These are phyloP conservation scores for Channa maculata DNA, from an alignment of 2,113 vertebrate species.

Conservation along the genomic window DNA sequence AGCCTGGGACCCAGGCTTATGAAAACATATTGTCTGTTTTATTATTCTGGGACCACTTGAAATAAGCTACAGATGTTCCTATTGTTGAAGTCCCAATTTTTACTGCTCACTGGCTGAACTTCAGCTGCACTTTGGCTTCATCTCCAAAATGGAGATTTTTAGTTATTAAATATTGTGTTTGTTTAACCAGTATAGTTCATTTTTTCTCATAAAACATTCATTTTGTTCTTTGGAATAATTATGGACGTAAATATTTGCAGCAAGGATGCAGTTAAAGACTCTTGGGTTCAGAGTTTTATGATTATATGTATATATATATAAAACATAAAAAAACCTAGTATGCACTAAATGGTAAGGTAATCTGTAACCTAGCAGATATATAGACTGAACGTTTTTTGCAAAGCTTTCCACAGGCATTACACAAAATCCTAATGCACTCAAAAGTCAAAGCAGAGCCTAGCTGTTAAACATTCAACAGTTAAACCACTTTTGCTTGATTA, in stretches of 20 bases:
- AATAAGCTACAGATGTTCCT: slow-evolving; percentile 59
- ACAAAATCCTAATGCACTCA: no score
- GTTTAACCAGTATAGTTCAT: not conserved
- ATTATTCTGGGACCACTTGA: slow-evolving; percentile 54
- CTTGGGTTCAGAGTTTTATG: no score
- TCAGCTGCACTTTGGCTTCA: slow-evolving; percentile 20
- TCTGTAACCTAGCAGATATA: no score
- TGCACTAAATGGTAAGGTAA: no score
- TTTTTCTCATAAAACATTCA: not conserved
- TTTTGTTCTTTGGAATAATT: not conserved
- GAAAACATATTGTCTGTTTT: slow-evolving; percentile 66
- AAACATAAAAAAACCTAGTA: not conserved
- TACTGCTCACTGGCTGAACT: slow-evolving; percentile 34
- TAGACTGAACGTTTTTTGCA: no score
- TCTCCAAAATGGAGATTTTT: not conserved
- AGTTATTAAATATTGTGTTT: not conserved
- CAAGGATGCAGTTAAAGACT: not conserved
- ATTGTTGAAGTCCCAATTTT: slow-evolving; percentile 38
- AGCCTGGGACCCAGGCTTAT: slow-evolving; percentile 51
- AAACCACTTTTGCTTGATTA: no score
- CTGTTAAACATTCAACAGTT: no score
- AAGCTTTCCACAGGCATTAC: no score
- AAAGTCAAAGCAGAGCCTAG: no score
- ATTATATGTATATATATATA: no score
- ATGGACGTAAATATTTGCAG: not conserved